A percentile compares a stretch with the other conserved stretches of the same genome.
phyloP scores from a whole-genome alignment of 2,113 vertebrate genomes.

The Grammomys dolichurus region DNA sequence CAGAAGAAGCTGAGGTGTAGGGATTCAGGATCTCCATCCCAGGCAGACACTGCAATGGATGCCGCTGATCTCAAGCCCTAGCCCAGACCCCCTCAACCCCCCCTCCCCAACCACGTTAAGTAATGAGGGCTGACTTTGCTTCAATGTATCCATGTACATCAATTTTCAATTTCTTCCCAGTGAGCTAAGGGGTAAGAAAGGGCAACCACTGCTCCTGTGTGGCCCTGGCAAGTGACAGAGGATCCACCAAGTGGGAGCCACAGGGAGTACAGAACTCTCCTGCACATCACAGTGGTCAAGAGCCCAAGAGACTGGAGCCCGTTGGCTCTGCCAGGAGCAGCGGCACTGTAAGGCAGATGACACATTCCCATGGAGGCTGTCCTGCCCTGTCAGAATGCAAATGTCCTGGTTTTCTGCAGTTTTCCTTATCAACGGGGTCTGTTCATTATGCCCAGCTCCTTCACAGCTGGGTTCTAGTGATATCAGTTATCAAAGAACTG shows the following conservation, averaged over 20 bases:
- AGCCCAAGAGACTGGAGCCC: background rate
- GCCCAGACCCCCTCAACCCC: background rate
- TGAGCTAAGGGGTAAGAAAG: background rate
- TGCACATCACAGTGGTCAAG: background rate
- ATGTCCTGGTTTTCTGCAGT: background rate
- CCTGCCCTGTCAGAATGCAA: conserved; percentile 2
- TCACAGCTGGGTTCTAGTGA: background rate
- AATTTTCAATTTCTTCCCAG: background rate
- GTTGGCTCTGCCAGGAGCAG: background rate
- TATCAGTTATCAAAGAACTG: background rate
- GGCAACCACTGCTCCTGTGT: background rate
- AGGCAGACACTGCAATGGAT: background rate
- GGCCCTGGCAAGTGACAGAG: background rate
- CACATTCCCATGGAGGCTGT: background rate
- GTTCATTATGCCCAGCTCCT: conserved; percentile 26
- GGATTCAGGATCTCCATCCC: background rate
- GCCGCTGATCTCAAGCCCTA: background rate
- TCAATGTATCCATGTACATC: background rate
- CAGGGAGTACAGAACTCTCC: background rate
- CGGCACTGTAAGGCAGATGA: background rate
- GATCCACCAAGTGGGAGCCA: background rate
- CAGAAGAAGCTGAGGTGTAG: conserved; percentile 29
- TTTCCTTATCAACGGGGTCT: conserved; percentile 12
- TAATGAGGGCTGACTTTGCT: background rate
- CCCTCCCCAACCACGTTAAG: background rate